Evolutionary conservation across 2,113 vertebrate genomes (phyloP).

Genomic region (Mohoua ochrocephala): DNA sequence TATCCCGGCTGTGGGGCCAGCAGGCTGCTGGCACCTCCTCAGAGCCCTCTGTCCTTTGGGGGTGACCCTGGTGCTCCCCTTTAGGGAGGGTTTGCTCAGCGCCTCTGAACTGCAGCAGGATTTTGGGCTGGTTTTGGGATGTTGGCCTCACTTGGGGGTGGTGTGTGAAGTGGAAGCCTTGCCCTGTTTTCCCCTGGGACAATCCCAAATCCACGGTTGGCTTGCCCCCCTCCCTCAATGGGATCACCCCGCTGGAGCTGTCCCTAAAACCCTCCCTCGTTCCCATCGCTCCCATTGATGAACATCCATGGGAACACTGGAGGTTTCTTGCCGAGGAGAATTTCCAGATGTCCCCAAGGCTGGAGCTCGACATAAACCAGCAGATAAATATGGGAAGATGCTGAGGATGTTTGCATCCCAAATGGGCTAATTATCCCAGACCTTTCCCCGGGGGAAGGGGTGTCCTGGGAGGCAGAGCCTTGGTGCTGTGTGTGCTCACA

Average conservation of each 20-base stretch:
- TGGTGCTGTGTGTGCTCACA: not conserved
- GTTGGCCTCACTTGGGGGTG: fast-evolving
- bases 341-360: constrained; percentile 48
- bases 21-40: not conserved
- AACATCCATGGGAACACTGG: not conserved
- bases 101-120: fast-evolving
- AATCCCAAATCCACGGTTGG: not conserved
- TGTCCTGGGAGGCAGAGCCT: not conserved
- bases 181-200: not conserved
- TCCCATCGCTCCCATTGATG: not conserved
- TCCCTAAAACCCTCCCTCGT: not conserved
- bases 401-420: constrained; percentile 9
- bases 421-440: not conserved
- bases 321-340: not conserved
- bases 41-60: not conserved
- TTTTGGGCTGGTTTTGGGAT: not conserved
- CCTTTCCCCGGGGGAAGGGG: not conserved
- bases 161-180: not conserved
- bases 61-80: not conserved
- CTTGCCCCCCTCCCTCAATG: not conserved
- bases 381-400: not conserved
- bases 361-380: not conserved
- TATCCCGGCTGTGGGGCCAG: not conserved
- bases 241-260: not conserved
- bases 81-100: not conserved